Conservation (phyloP, 2,113 vertebrate genomes). For the Crotophaga sulcirostris region DNA sequence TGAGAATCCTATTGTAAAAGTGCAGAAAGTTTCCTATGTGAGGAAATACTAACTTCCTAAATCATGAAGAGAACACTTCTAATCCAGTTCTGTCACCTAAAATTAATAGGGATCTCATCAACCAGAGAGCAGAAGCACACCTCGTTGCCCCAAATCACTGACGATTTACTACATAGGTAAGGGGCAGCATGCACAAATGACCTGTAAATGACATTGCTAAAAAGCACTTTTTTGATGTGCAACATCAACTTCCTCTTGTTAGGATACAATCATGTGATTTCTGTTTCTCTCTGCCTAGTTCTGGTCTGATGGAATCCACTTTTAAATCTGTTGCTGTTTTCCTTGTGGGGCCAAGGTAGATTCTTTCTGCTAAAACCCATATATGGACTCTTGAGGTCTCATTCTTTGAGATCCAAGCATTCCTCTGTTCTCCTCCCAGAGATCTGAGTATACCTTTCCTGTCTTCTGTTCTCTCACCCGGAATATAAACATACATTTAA, state of each 20-base stretch:
- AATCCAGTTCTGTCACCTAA: not conserved
- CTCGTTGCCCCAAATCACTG: not conserved
- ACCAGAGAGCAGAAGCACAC: not conserved
- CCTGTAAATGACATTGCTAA: not conserved
- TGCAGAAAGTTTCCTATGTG: not conserved
- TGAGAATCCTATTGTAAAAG: not conserved
- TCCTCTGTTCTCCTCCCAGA: not conserved
- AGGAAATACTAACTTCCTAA: not conserved
- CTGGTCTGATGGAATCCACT: not conserved
- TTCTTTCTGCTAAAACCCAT: not conserved
- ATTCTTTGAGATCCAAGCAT: not conserved
- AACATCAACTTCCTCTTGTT: not conserved
- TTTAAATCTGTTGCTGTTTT: not conserved
- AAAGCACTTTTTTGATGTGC: not conserved
- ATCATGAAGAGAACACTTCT: not conserved
- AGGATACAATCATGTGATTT: not conserved
- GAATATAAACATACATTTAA: not conserved
- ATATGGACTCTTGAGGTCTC: not conserved
- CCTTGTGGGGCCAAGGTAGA: not conserved
- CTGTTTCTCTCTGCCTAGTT: not conserved
- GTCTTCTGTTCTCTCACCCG: not conserved
- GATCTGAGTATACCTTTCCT: not conserved
- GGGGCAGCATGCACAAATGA: not conserved
- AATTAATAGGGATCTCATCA: not conserved
- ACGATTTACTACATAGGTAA: not conserved